Conservation (phyloP, 2,113 vertebrate genomes). For the Corythornis cristatus region DNA sequence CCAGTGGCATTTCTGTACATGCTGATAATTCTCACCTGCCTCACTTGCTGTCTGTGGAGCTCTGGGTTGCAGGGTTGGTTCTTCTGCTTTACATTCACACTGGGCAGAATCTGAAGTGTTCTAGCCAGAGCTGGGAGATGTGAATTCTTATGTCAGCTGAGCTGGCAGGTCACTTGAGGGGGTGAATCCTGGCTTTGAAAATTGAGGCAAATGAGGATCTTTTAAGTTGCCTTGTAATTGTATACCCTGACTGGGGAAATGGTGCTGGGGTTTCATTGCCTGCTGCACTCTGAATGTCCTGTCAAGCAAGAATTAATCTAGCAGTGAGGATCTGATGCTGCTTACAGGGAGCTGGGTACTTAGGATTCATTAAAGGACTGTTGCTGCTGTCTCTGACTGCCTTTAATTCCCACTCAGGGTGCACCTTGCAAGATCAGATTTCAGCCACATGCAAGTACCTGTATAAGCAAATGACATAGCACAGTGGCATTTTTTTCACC, state of each 20-base stretch:
- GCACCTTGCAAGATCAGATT: neutral
- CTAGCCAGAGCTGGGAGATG: neutral
- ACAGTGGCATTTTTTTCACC: too few species aligned
- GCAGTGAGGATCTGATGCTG: neutral
- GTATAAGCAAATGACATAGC: neutral
- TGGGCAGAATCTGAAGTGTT: neutral
- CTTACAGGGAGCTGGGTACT: neutral
- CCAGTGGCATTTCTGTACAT: neutral
- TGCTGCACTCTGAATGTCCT: neutral
- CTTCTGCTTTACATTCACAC: neutral
- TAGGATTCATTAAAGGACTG: neutral
- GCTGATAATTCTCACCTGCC: neutral
- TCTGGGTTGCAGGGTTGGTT: neutral
- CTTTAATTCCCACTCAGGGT: neutral
- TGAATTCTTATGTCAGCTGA: neutral
- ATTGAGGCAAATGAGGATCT: neutral
- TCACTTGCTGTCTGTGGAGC: rapidly evolving
- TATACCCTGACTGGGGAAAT: neutral
- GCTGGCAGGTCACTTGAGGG: neutral
- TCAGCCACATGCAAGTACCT: neutral
- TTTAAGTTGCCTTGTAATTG: neutral
- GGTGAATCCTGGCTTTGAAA: neutral
- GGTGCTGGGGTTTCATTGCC: neutral
- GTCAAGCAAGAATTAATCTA: neutral
- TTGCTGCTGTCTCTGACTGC: neutral